Evolutionary conservation across 2,888 invertebrate species (phyloP).

Genomic region (Calameuta pallipes): DNA sequence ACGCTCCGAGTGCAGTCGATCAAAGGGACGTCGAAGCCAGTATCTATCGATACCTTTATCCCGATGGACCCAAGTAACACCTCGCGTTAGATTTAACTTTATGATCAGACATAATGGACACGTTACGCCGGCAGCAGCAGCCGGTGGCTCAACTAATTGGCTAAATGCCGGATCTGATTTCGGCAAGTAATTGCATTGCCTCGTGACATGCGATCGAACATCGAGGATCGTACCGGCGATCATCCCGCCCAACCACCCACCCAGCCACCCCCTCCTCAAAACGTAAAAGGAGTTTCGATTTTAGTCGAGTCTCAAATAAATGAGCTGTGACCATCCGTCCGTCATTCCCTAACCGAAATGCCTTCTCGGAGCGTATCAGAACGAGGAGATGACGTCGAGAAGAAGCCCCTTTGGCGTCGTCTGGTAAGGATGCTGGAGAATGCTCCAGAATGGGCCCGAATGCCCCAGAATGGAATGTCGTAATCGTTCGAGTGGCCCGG

Average conservation of each 20-base stretch:
- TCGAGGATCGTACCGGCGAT: not conserved
- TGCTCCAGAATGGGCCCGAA: not conserved
- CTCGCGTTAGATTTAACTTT: not conserved
- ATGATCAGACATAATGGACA: conserved; percentile 6
- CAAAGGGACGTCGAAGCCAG: not conserved
- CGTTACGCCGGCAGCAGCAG: conserved; percentile 13
- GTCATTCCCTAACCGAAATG: not conserved
- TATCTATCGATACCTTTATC: not conserved
- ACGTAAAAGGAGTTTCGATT: not conserved
- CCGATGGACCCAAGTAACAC: not conserved
- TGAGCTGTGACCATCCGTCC: not conserved
- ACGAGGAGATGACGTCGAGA: not conserved
- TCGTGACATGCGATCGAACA: conserved; percentile 47
- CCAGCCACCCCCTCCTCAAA: not conserved
- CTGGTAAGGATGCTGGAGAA: not conserved
- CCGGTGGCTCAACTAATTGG: conserved; percentile 44
- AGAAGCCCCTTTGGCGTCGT: not conserved
- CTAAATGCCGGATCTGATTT: conserved; percentile 58
- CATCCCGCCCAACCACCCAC: too few species aligned
- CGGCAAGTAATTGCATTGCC: conserved; percentile 55
- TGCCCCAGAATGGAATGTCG: conserved; percentile 18
- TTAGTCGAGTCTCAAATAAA: not conserved
- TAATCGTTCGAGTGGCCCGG: conserved; percentile 16
- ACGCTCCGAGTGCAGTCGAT: not conserved
- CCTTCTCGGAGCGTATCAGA: not conserved